Percentiles rank a stretch among this genome's conserved stretches.
phyloP scores from a whole-genome alignment of 1,140 invertebrate species.

The Drosophila leontia region DNA sequence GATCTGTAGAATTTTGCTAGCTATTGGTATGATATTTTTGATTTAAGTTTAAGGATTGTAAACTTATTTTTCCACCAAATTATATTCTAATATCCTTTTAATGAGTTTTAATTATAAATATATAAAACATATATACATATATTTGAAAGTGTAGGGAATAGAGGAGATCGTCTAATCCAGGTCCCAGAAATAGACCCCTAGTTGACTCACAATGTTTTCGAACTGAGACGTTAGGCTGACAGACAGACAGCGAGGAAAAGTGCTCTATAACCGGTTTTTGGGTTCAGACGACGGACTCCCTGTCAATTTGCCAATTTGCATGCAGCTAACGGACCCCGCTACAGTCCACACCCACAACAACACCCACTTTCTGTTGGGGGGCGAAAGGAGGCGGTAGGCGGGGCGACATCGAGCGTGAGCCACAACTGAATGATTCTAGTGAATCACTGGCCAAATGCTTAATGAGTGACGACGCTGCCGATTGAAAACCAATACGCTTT shows the following conservation, averaged over 20 bases:
- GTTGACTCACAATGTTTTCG: slow-evolving; percentile 49
- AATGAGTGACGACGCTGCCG: slow-evolving; percentile 58
- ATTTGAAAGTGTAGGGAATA: background rate
- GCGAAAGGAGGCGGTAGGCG: slow-evolving; percentile 18
- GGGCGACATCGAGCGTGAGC: slow-evolving; percentile 51
- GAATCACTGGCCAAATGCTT: slow-evolving; percentile 70
- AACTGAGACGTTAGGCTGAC: slow-evolving; percentile 8
- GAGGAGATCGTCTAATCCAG: background rate
- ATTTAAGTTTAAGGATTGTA: too few relatives aligned
- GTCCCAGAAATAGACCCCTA: slow-evolving; percentile 5
- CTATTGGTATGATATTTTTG: too few relatives aligned
- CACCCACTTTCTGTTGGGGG: slow-evolving; percentile 28
- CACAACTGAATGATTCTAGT: slow-evolving; percentile 72
- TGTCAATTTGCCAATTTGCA: slow-evolving; percentile 66
- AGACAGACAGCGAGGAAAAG: slow-evolving; percentile 34
- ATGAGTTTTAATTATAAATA: too few relatives aligned
- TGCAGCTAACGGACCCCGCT: slow-evolving; percentile 49
- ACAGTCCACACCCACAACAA: slow-evolving; percentile 14
- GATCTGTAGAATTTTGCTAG: background rate
- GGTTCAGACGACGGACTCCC: slow-evolving; percentile 1
- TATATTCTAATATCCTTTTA: background rate
- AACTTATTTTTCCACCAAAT: too few relatives aligned
- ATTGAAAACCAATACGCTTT: slow-evolving; percentile 3
- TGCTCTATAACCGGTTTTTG: slow-evolving; percentile 57
- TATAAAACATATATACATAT: too few relatives aligned